phyloP scores from a whole-genome alignment of 1,140 invertebrate genomes.

The Papilio xuthus region DNA sequence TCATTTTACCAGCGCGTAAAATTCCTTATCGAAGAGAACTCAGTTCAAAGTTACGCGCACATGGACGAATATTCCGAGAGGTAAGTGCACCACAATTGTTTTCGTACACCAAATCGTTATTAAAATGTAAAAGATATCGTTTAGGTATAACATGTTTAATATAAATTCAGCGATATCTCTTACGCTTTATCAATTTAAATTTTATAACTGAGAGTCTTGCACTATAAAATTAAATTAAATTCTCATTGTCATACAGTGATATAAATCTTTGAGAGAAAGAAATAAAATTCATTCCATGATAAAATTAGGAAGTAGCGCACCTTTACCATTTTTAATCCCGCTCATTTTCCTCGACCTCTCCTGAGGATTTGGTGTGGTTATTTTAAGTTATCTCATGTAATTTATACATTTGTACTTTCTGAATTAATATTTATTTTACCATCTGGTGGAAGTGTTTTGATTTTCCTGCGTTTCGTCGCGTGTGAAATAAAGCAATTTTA shows the following conservation, averaged over 20 bases:
- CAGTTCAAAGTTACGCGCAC: slow-evolving; percentile 98
- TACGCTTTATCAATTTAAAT: slow-evolving; percentile 64
- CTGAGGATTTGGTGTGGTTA: slow-evolving; percentile 81
- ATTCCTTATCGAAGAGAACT: slow-evolving; percentile 99
- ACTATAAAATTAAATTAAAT: slow-evolving; percentile 75
- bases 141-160: slow-evolving; percentile 39
- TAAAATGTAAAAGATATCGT: slow-evolving; percentile 73
- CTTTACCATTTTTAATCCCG: slow-evolving; percentile 70
- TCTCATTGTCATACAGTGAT: slow-evolving; percentile 70
- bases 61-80: slow-evolving; percentile 98
- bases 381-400: slow-evolving; percentile 67
- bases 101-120: slow-evolving; percentile 70
- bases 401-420: slow-evolving; percentile 56
- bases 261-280: slow-evolving; percentile 62
- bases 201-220: slow-evolving; percentile 71
- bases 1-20: slow-evolving; percentile 99
- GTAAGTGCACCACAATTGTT: slow-evolving; percentile 84
- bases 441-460: slow-evolving; percentile 81
- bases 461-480: slow-evolving; percentile 77
- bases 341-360: slow-evolving; percentile 78
- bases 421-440: slow-evolving; percentile 73
- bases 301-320: slow-evolving; percentile 75
- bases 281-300: slow-evolving; percentile 70
- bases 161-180: slow-evolving; percentile 61
- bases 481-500: slow-evolving; percentile 67